Base-by-base conservation (phyloP, 1,140 invertebrate genomes). In the Drosophila orosa region DNA sequence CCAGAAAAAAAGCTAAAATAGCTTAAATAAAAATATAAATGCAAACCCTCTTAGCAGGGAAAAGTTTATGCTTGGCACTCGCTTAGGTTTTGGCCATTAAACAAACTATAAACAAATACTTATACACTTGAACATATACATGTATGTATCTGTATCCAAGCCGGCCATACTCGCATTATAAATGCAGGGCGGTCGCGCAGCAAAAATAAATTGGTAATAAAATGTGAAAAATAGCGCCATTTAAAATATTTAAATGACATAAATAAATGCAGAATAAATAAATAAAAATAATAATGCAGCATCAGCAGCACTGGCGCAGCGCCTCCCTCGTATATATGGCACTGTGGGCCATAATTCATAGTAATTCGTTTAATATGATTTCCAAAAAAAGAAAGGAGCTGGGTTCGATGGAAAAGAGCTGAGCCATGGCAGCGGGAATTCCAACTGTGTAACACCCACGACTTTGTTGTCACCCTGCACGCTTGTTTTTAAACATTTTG, bases 351-450 rank as follows among this genome's bases (percentile, higher is more conserved):
- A 89, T 89, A 80, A 80, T 63, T 87, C 73, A 89, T 89, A 54
- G 80, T 72, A 84, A 87, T 87, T 87, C 83, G 71, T 83, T 87
- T 80, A 82, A 87, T 89, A 83, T 84, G 84, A 87, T 87, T 83
- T 87, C 65, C 68, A 78, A 89, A 83, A 78, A 37, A 15, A 19
- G 13, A 35, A 24, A 9, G 13, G 67, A 80, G 25, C 12, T 10
- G 9, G 29, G 24, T 52, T 50, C 17, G 4, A 52, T 19, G 10
- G 60, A 60, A 47, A 48, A 35, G 56, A 77, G 54, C 19, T 19
- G 15, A 27, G 4, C 29, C 22, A 25, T 13, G 13, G 15, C 5
- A 5, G 52, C 50, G 83, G 59, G 73, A 50, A 22, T 52, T 31
- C 29, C 4, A 52, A 33, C 12, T 31, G 25, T 19, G 10, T 3